Evolutionary conservation across 2,113 vertebrate genomes (phyloP).

Genomic region (Lepus timidus): DNA sequence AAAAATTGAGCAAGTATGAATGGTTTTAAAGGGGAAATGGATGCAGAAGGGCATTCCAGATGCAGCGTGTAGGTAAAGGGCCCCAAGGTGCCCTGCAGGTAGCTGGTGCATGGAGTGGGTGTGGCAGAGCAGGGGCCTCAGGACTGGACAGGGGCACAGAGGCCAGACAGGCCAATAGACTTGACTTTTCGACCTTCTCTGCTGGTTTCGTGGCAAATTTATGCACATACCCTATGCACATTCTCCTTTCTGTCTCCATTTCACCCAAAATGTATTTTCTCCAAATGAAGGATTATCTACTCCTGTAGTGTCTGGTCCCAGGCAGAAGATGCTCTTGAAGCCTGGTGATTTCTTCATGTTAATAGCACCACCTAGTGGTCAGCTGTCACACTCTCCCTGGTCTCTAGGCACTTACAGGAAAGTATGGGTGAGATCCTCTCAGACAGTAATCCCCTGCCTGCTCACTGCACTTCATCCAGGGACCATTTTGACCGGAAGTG

Average conservation of each 20-base stretch:
- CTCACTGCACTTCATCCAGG: background rate
- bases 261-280: background rate
- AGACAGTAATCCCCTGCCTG: background rate
- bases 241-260: background rate
- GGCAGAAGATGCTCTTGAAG: background rate
- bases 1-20: too few species aligned
- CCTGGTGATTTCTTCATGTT: background rate
- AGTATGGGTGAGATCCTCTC: background rate
- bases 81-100: accelerated
- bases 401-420: background rate
- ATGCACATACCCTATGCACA: background rate
- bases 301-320: background rate
- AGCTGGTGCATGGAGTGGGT: background rate
- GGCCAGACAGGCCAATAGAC: too few species aligned
- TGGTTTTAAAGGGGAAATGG: background rate
- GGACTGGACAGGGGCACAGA: background rate
- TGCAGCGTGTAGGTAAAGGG: accelerated
- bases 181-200: background rate
- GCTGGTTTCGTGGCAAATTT: background rate
- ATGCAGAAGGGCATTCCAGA: background rate
- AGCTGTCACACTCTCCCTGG: background rate
- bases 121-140: background rate
- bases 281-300: background rate
- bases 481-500: background rate
- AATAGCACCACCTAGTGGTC: slow-evolving; percentile 50